phyloP scores from a whole-genome alignment of 1,140 invertebrate genomes.

The Listronotus oregonensis region DNA sequence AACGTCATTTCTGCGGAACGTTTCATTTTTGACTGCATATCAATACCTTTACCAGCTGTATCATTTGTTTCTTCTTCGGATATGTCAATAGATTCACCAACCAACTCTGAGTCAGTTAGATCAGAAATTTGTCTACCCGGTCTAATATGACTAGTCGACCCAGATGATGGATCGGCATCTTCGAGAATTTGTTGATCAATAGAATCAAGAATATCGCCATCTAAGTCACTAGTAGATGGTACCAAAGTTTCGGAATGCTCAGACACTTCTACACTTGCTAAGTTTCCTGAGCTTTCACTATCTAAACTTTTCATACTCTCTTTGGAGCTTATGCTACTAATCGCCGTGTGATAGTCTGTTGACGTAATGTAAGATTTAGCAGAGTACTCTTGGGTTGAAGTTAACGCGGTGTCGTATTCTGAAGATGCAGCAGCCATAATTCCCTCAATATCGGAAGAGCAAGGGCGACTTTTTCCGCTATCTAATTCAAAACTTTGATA shows the following conservation, averaged over 20 bases:
- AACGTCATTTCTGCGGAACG: slow-evolving; percentile 89
- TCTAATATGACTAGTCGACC: slow-evolving; percentile 23
- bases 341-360: slow-evolving; percentile 83
- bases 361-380: slow-evolving; percentile 70
- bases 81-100: slow-evolving; percentile 53
- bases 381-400: slow-evolving; percentile 74
- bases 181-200: slow-evolving; percentile 49
- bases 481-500: slow-evolving; percentile 87
- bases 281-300: slow-evolving; percentile 85
- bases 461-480: slow-evolving; percentile 73
- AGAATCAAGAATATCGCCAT: slow-evolving; percentile 58
- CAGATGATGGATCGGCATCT: slow-evolving; percentile 36
- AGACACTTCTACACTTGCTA: slow-evolving; percentile 85
- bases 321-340: slow-evolving; percentile 80
- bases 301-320: slow-evolving; percentile 89
- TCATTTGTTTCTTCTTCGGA: slow-evolving; percentile 59
- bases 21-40: slow-evolving; percentile 75
- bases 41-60: slow-evolving; percentile 46
- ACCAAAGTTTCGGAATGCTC: slow-evolving; percentile 89
- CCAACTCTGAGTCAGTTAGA: slow-evolving; percentile 44
- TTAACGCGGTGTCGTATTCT: slow-evolving; percentile 87
- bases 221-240: slow-evolving; percentile 67
- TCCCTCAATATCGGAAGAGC: slow-evolving; percentile 86
- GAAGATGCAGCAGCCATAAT: slow-evolving; percentile 70
- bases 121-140: slow-evolving; percentile 42